A percentile compares a stretch with the other conserved stretches of the same genome.
Conservation (phyloP, 2,113 vertebrate species). For the Zosterops pallidus region DNA sequence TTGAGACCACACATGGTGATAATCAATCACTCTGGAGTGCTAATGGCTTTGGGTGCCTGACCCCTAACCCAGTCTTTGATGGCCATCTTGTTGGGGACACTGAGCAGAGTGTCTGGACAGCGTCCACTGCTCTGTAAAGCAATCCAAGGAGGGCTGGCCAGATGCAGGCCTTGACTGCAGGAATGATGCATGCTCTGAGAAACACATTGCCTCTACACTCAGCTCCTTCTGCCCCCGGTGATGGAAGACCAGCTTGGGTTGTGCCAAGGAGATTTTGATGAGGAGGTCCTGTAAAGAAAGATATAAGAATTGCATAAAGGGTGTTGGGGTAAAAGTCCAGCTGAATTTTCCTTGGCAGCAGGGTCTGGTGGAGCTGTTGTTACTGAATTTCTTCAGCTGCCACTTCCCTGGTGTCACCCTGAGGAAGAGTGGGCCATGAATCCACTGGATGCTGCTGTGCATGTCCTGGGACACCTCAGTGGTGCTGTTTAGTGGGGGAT, state of each 20-base stretch:
- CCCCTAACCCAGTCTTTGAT: slow-evolving; percentile 65
- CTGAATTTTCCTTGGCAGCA: background rate
- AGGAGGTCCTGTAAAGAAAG: background rate
- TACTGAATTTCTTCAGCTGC: slow-evolving; percentile 8
- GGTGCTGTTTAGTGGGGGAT: background rate
- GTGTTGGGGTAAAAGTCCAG: background rate
- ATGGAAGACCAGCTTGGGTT: background rate
- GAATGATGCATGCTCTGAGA: background rate
- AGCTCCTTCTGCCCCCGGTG: background rate
- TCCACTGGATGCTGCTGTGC: background rate
- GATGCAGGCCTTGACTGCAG: background rate
- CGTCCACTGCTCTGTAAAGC: slow-evolving; percentile 42
- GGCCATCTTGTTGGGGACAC: slow-evolving; percentile 66
- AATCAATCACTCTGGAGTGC: slow-evolving; percentile 67
- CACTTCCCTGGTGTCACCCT: background rate
- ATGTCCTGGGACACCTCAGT: background rate
- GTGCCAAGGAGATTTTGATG: slow-evolving; percentile 5
- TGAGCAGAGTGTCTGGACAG: slow-evolving; percentile 63
- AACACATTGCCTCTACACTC: background rate
- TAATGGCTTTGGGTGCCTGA: slow-evolving; percentile 65
- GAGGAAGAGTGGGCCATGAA: background rate
- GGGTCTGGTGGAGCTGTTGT: background rate
- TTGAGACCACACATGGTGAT: slow-evolving; percentile 67
- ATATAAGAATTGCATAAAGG: background rate
- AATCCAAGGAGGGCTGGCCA: slow-evolving; percentile 16